Evolutionary conservation across 2,113 vertebrate species (phyloP).

Genomic region (Ictalurus punctatus): DNA sequence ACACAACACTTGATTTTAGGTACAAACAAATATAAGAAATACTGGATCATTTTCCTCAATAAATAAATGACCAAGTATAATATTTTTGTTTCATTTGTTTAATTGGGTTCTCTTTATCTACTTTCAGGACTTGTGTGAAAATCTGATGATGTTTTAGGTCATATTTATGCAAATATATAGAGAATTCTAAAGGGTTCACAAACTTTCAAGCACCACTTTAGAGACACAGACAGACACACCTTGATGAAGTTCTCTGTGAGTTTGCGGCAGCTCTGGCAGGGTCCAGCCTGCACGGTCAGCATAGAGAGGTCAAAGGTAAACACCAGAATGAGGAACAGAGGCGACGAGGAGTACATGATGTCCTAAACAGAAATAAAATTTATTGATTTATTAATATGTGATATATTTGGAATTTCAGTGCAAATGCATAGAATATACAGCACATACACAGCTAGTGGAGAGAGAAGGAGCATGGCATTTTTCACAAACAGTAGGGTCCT

Average conservation of each 20-base stretch:
- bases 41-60: too few relatives aligned
- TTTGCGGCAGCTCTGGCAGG: constrained; percentile 84
- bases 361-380: constrained; percentile 25
- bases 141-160: too few relatives aligned
- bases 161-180: too few relatives aligned
- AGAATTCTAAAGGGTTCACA: too few relatives aligned
- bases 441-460: not conserved
- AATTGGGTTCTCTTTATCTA: too few relatives aligned
- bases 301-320: constrained; percentile 70
- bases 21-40: not conserved
- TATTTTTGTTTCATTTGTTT: too few relatives aligned
- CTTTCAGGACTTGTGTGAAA: too few relatives aligned
- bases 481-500: not conserved
- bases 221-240: constrained; percentile 65
- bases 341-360: constrained; percentile 69
- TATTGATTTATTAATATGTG: not conserved
- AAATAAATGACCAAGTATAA: too few relatives aligned
- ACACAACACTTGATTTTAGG: not conserved
- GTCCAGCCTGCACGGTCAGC: constrained; percentile 73
- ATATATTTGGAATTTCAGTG: not conserved
- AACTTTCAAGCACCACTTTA: too few relatives aligned
- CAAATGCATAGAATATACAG: not conserved
- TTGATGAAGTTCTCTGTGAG: constrained; percentile 83
- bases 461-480: not conserved
- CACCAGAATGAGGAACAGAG: constrained; percentile 65